Evolutionary conservation across 2,113 vertebrate species (phyloP).

Genomic region (Prionailurus bengalensis): DNA sequence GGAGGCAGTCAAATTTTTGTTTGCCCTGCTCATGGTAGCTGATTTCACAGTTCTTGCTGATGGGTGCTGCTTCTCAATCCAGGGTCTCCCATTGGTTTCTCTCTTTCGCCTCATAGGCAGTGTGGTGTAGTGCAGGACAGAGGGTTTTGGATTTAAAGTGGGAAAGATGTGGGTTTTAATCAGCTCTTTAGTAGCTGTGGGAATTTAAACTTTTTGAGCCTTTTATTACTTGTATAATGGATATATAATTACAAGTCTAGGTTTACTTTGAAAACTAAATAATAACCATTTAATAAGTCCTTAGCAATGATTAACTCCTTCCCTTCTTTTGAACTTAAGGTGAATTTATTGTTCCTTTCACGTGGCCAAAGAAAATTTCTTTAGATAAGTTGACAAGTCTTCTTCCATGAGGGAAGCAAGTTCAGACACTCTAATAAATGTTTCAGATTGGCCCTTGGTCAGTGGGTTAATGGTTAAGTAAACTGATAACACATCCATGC

Average conservation of each 20-base stretch:
- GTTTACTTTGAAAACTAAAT: constrained; percentile 17
- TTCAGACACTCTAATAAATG: not conserved
- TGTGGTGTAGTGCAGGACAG: not conserved
- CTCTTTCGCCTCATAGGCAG: not conserved
- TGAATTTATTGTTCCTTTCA: constrained; percentile 15
- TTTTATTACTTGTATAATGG: not conserved
- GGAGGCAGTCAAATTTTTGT: not conserved
- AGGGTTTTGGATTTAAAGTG: not conserved
- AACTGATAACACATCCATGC: not conserved
- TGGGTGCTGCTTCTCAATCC: not conserved
- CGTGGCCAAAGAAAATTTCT: not conserved
- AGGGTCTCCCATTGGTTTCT: not conserved
- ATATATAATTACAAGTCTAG: not conserved
- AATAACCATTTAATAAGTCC: not conserved
- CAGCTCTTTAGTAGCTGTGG: not conserved
- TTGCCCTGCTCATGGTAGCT: not conserved
- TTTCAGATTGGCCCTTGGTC: not conserved
- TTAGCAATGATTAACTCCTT: not conserved
- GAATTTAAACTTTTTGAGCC: not conserved
- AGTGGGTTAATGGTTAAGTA: not conserved
- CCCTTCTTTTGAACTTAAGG: not conserved
- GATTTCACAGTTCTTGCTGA: not conserved
- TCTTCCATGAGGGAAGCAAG: not conserved
- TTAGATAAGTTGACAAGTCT: not conserved
- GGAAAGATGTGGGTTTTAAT: not conserved